Base-by-base conservation (phyloP, 2,797 vertebrate genomes). In the Enteromius viviparus region DNA sequence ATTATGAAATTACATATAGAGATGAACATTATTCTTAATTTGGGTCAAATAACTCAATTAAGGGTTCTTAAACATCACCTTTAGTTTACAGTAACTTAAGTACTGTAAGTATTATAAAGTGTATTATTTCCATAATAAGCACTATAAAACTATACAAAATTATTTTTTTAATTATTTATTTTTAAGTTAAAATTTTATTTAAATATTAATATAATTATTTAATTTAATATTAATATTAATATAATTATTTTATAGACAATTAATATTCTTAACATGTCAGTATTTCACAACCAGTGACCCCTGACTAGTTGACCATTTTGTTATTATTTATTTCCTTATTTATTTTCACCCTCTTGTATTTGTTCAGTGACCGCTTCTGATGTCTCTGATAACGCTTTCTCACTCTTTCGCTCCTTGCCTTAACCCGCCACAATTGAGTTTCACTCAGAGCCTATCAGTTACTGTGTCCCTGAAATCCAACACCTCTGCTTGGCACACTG, bases 211-310 rank as follows among this genome's bases (percentile, higher is more conserved):
- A 26, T 26, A 26, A 26, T 26, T 26, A 26, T 26, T 26, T 26
- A 26, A 26, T 26, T 26, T 26, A 26, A 26, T 26, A 26, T 26
- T 26, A 26, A 26, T 26, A 26, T 26, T 26, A 26, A 26, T 26
- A 26, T 26, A 26, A 26, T 26, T 26, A 26, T 37, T 37, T 37
- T 37, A 37, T 37, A 37, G 15, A 2, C 6, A 1, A 34, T 51
- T 34, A 11, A 51, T 66, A 11, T 26, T 79, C 64, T 69, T 23
- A 85, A 86, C 84, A 45, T 87, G 91, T 93, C 82, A 92, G 92
- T 93, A 91, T 93, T 94, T 91, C 89, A 93, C 87, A 79, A 80
- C 84, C 32, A 60, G 4, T 89, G 88, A 90, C 76, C 87, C 84
- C 87, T 89, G 84, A 87, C 34, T 84, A 88, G 66, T 58, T 89